Base-by-base conservation (phyloP, 2,113 vertebrate species). In the Lonchura striata region DNA sequence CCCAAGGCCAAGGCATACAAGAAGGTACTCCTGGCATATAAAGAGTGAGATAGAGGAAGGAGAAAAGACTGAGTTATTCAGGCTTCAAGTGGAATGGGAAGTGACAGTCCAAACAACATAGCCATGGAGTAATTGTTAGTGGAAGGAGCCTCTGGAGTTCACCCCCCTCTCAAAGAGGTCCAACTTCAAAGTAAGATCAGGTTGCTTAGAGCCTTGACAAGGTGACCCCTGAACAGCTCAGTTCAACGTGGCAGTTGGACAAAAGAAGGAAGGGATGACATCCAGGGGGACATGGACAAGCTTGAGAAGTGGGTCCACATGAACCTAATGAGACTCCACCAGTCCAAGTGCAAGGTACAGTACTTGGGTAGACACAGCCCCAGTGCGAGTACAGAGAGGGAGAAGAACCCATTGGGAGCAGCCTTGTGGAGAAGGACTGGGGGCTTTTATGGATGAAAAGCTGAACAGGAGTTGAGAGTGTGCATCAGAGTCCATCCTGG, bases 321-420 rank as follows among this genome's bases (percentile, higher is more conserved):
- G 30, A 63, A 30, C 3, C 10, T 41, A 25, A 30, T n/a, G 49
- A 47, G 47, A 37, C 5, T 24, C 30, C 37, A 41, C 30, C n/a
- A 25, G 9, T 31, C 25, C 41, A 54, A 25, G 13, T 54, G 65
- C 41, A 79, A 41, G 13, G 41, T 39, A 20, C 24, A 10, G 2
- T 6, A 28, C n/a, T 24, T n/a, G 28, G 19, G n/a, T 37, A 70
- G 28, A 46, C 24, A 53, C 23, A 78, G n/a, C 13, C n/a, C 19
- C 33, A 52, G 39, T 1, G 0, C 0, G 1, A 61, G 15, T 24
- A 39, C 28, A n/a, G 46, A 53, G 23, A 3, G 19, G 14, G 42
- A 64, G 65, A 30, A 63, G 35, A 63, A 31, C 27, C 20, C 57
- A 12, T 6, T 49, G 35, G n/a, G 35, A 64, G 35, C 14, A 60